Base-by-base conservation (phyloP, 2,797 vertebrate genomes). In the Artibeus lituratus region DNA sequence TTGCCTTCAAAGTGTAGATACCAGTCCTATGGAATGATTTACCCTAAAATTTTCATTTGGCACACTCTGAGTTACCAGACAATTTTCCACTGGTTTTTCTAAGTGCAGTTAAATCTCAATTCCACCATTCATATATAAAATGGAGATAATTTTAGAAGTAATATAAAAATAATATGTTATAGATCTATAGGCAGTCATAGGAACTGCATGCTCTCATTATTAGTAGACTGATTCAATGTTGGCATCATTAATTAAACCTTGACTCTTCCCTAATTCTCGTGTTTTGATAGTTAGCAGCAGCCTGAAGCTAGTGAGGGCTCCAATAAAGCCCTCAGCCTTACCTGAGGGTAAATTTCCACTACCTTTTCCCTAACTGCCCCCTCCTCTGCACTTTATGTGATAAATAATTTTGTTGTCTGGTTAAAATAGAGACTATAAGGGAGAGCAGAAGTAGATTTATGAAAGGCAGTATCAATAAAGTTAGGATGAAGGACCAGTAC, bases 1-100 rank as follows among this genome's bases (percentile, higher is more conserved):
- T 42, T 69, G 39, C 47, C 84, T 86, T 95, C 35, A 53, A 42
- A 82, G 55, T 24, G 12, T 88, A 21, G 42, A 65, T 62, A 26
- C 26, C 19, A n/a, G 7, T 72, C 22, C 5, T 69, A 2, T 35
- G 67, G 29, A 9, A 47, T 7, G 24, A 57, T 49, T 70, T 39
- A 14, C 9, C 21, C 74, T 42, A 11, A 39, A 49, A 92, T 80
- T 83, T 76, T 32, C 11, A 19, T 55, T 65, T 78, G 65, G 12
- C 22, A 53, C 21, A 3, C 55, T 32, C 22, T 16, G 77, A 42
- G 3, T 91, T 82, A 35, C 65, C 29, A 26, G 14, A 42, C 59
- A 47, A 3, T 65, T 94, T 24, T 7, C 29, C 26, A 32, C 49
- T 22, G n/a, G 7, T 0, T 44, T 51, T 86, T 29, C 53, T 44